Evolutionary conservation across 2,113 vertebrate genomes (phyloP), one percentile per base, ranked within the genome.

Genomic region (Amblyornis subalaris): DNA sequence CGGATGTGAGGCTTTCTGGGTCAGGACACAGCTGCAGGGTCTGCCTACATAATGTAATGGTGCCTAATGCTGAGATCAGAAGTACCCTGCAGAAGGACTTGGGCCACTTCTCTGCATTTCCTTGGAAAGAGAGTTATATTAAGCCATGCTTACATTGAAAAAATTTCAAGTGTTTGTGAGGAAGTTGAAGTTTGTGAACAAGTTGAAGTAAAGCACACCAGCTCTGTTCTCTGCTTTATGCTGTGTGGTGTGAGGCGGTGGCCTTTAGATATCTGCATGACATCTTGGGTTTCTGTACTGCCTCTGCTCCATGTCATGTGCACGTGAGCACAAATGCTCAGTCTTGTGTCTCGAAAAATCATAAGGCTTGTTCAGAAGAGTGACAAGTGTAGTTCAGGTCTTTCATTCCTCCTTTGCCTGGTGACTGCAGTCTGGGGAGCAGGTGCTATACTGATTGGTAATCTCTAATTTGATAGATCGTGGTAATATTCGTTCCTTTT

Each of bases 231-330:
- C 10, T 40, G 62, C 2, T 6, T 57, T 64, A 42, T 45, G 61
- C 44, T 47, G 21, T 0, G 0, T 14, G 10, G 45, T 4, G 2
- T 29, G 48, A 67, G 35, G 48, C 29, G 36, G 35, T 1, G 4
- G 33, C 61, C 33, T 40, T 25, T 36, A 58, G n/a, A 14, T 38
- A 36, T 10, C 61, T 47, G 53, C 15, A 2, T 19, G 53, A 3
- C 23, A 12, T 35, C 50, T 26, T 51, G 48, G 26, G 18, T 88
- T 79, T 85, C 57, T 11, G 29, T 65, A 28, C 26, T 60, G 26
- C 20, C 76, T 55, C 57, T 90, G 29, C 58, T 81, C 45, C 33
- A 18, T 60, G 53, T 64, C 54, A 9, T 10, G 10, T 44, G 48
- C 45, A 12, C 28, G n/a, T 28, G 51, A 66, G 58, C 18, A 55